Base-by-base conservation (phyloP, 2,797 vertebrate species). In the Gephyroberyx darwinii region DNA sequence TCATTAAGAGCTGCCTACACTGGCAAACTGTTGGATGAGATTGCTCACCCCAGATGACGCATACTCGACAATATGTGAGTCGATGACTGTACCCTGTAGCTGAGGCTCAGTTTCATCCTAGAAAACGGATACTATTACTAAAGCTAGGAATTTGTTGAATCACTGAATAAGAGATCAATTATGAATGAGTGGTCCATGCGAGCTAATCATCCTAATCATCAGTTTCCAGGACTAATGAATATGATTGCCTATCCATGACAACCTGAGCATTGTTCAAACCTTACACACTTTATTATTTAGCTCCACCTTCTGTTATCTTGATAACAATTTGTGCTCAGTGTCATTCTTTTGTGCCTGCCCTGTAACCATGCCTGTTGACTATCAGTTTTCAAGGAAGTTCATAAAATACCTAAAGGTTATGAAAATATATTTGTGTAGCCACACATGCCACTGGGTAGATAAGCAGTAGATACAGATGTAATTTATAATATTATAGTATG, bases 231-330 rank as follows among this genome's bases (percentile, higher is more conserved):
- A 78, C 31, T n/a, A 30, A 41, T 30, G n/a, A 47, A 10, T 26
- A 0, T 39, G 3, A 37, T 7, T 45, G 22, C 26, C 17, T 50
- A 53, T 17, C 22, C 10, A 12, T 43, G 8, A 8, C 37, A 63
- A 17, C 30, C 10, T 13, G 8, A 19, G 14, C 8, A 17, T 35
- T 58, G 26, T 33, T 14, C n/a, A 31, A 33, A 51, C n/a, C 16
- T 37, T 1, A 31, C 26, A 5, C 31, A 45, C 41, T 45, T 45
- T 64, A 57, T 69, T 12, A 47, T 77, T 51, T 81, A 74, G 84
- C 84, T 67, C 85, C 89, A 88, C 74, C 88, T 88, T 81, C 83
- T 86, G 88, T 89, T 75, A 59, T 71, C 20, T 71, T 7, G 8
- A 53, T 61, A 20, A 20, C n/a, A 50, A 5, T 45, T 45, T 45